Evolutionary conservation across 2,797 vertebrate genomes (phyloP).

Genomic region (Synaphobranchus kaupii): DNA sequence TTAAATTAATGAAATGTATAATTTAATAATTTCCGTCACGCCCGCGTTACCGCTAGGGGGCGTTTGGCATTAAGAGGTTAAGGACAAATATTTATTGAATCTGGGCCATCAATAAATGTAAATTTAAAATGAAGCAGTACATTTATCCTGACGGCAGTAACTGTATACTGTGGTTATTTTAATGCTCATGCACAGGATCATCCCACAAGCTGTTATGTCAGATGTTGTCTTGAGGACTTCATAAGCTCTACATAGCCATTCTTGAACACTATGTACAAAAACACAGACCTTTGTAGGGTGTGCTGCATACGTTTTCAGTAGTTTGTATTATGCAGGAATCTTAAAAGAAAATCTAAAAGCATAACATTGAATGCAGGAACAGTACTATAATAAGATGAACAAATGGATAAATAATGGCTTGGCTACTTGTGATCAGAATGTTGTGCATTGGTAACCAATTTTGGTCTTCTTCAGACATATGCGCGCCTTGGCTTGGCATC

Average conservation of each 20-base stretch:
- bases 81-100: neutral
- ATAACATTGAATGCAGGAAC: neutral
- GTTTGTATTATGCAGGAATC: neutral
- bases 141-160: no score
- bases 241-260: neutral
- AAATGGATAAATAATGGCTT: neutral
- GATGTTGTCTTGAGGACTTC: neutral
- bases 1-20: no score
- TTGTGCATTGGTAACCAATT: neutral
- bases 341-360: neutral
- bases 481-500: neutral
- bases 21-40: no score
- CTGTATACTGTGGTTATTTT: neutral
- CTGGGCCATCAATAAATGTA: neutral
- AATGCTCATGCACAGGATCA: neutral
- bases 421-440: neutral
- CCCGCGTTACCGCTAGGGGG: no score
- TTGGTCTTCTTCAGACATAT: neutral
- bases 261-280: neutral
- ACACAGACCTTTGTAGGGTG: neutral
- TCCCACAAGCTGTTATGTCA: neutral
- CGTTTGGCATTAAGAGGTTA: no score
- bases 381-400: neutral
- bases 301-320: neutral
- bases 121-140: neutral